Percentiles rank a stretch among this genome's conserved stretches.
Conservation (phyloP, 2,113 vertebrate genomes). For the Sturnira hondurensis region DNA sequence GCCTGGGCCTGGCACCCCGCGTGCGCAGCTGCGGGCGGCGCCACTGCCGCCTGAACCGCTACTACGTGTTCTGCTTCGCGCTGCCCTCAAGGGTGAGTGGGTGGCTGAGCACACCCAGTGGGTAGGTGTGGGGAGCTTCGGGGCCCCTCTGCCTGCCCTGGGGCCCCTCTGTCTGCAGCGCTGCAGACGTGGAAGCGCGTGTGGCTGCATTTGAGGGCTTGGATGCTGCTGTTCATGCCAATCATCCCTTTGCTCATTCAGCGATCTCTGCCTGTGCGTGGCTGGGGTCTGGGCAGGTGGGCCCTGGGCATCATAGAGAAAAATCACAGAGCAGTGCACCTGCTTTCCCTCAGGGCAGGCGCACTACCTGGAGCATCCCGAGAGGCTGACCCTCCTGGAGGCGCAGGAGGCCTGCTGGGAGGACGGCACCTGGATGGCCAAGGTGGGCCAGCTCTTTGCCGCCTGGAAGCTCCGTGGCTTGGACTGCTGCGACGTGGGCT, state of each 20-base stretch:
- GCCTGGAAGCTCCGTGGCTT: constrained; percentile 90
- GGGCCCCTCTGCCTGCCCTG: not conserved
- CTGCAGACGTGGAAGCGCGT: not conserved
- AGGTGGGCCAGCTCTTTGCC: constrained; percentile 90
- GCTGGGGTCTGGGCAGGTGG: not conserved
- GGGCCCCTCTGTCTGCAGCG: not conserved
- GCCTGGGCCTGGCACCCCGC: constrained; percentile 83
- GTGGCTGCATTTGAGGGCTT: not conserved
- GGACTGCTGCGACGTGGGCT: constrained; percentile 90
- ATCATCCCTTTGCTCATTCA: not conserved
- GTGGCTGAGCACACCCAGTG: rapidly evolving
- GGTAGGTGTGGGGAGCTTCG: not conserved
- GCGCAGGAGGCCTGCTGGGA: constrained; percentile 85
- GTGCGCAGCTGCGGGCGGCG: constrained; percentile 90
- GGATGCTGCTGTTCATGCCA: rapidly evolving
- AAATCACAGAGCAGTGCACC: too few relatives aligned
- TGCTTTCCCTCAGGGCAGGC: constrained; percentile 82
- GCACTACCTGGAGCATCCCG: constrained; percentile 83
- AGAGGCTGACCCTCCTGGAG: constrained; percentile 86
- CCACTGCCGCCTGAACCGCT: constrained; percentile 83
- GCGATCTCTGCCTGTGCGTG: not conserved
- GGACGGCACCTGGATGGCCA: constrained; percentile 83
- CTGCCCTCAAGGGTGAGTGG: constrained; percentile 84
- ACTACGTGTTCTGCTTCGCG: constrained; percentile 94
- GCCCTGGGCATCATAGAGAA: not conserved